Percentiles rank a stretch among this genome's conserved stretches.
Conservation (phyloP, 2,888 invertebrate species). For the Trimorus sp. region DNA sequence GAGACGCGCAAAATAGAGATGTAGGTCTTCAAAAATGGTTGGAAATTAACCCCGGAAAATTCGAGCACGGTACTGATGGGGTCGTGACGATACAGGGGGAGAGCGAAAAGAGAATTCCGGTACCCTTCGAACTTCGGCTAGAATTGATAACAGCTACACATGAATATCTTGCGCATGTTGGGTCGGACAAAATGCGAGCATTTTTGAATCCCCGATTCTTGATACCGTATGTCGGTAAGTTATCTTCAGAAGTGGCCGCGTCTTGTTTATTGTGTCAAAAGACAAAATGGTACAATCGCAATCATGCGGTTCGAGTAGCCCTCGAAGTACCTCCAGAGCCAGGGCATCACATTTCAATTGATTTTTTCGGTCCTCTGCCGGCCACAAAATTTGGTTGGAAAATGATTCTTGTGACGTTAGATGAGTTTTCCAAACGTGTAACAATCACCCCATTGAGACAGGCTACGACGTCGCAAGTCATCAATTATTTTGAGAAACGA, state of each 20-base stretch:
- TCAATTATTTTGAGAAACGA: too few species aligned
- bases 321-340: background rate
- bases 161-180: conserved; percentile 16
- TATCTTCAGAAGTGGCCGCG: background rate
- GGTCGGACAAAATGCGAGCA: conserved; percentile 2
- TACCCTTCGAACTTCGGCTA: background rate
- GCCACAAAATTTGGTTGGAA: conserved; percentile 12
- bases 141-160: background rate
- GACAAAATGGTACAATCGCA: conserved; percentile 8
- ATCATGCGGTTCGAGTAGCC: background rate
- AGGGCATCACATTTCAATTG: background rate
- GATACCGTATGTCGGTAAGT: background rate
- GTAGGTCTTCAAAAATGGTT: too few species aligned
- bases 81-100: conserved; percentile 5
- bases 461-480: too few species aligned
- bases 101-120: background rate
- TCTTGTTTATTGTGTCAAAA: conserved; percentile 11
- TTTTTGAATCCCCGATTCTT: background rate
- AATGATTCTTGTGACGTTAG: conserved; percentile 3
- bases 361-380: background rate
- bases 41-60: background rate
- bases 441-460: background rate
- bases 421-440: background rate
- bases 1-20: too few species aligned
- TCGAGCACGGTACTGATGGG: too few species aligned